These are phyloP conservation scores for Melospiza melodia DNA, from an alignment of 2,113 vertebrate genomes.

Conservation along the genomic window DNA sequence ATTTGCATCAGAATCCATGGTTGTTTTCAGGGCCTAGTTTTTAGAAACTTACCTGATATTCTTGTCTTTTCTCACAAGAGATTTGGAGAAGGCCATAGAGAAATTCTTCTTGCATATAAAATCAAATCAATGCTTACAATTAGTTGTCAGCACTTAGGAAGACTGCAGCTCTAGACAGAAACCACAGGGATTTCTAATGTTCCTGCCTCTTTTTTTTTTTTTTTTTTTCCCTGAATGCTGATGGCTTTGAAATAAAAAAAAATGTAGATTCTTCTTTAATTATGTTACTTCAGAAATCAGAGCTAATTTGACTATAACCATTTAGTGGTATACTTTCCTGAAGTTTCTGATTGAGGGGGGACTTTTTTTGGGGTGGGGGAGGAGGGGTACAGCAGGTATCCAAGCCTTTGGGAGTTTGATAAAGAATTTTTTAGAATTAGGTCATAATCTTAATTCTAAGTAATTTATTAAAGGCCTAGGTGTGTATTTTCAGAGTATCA, in stretches of 20 bases:
- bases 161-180: background rate
- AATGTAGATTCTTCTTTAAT: background rate
- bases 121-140: background rate
- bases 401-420: background rate
- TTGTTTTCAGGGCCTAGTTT: background rate
- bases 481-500: background rate
- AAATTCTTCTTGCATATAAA: background rate
- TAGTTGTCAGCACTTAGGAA: background rate
- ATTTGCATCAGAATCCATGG: background rate
- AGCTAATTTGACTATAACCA: background rate
- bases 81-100: background rate
- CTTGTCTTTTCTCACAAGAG: background rate
- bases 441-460: background rate
- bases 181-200: background rate
- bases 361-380: fast-evolving
- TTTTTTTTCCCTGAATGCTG: background rate
- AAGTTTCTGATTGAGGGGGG: background rate
- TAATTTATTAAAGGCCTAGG: background rate
- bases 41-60: background rate
- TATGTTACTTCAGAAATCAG: background rate
- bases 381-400: fast-evolving
- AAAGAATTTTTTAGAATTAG: background rate
- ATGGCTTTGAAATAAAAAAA: background rate
- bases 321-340: background rate
- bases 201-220: background rate